Base-by-base conservation (phyloP, 2,113 vertebrate species). In the Saccopteryx bilineata region DNA sequence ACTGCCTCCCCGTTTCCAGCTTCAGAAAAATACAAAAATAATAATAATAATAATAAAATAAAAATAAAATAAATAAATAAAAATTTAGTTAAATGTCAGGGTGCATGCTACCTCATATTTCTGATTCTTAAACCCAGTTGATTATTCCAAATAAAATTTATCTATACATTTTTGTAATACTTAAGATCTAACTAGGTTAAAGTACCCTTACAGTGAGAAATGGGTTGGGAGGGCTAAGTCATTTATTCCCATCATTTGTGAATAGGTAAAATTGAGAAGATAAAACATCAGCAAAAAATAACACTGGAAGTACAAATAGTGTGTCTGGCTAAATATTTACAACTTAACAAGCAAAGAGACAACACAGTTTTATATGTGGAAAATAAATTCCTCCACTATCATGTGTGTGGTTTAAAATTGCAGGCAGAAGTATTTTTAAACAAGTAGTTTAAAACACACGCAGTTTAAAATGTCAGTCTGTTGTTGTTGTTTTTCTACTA, bases 331-430 rank as follows among this genome's bases (percentile, higher is more conserved):
- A 82, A 93, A 80, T 50, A 54, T 11, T 58, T 48, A 58, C 28
- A 65, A 56, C 52, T 86, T 88, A 66, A 58, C 0, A 26, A 50
- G 0, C 75, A 61, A 69, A 94, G 15, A 68, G 1, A 21, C 69
- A 68, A 54, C 18, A 75, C 0, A 33, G 24, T 23, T 72, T 89
- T 66, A 61, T 85, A 80, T 7, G 1, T 68, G 21, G 24, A 78
- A 90, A 85, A 95, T 71, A 68, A 69, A 94, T 85, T 78, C 23
- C n/a, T 80, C 28, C 12, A 82, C 39, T 78, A 58, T 56, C 66
- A 89, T 7, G 31, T 48, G 31, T 7, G 31, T 48, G 31, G 33
- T 74, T 93, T 66, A 72, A 90, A 92, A 58, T 39, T 68, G 4
- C 23, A 72, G 18, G 60, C 28, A 39, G 39, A 39, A 39, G 39